These are phyloP conservation scores for Homalodisca vitripennis DNA, from an alignment of 1,140 invertebrate species.

Conservation along the genomic window DNA sequence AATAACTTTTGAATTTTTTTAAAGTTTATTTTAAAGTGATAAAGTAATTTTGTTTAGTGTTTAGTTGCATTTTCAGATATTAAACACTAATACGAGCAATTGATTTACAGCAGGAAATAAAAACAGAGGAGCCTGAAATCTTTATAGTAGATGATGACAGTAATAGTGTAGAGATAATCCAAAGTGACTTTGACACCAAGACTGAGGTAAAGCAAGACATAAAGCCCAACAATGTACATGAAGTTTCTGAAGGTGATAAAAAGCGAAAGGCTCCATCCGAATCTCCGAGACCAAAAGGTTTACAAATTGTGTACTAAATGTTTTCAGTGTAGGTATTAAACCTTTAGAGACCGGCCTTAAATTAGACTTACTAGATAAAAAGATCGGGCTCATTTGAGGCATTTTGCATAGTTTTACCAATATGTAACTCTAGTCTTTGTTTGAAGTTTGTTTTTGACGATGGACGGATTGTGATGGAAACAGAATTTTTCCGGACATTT, in stretches of 20 bases:
- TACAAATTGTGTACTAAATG: background rate
- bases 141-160: constrained; percentile 18
- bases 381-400: background rate
- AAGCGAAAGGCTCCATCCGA: constrained; percentile 10
- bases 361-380: background rate
- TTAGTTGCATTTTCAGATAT: background rate
- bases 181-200: background rate
- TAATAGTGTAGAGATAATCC: constrained; percentile 10
- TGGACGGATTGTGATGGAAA: no score
- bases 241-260: background rate
- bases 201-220: background rate
- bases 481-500: no score
- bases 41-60: background rate
- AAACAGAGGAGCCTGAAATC: background rate
- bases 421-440: no score
- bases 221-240: background rate
- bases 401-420: no score
- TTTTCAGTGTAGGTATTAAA: background rate
- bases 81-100: background rate
- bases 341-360: background rate
- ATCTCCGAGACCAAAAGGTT: constrained; percentile 12
- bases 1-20: background rate
- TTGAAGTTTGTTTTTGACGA: no score
- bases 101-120: background rate
- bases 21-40: background rate